These are phyloP conservation scores for Galagoides demidoff DNA, from an alignment of 2,797 vertebrate species.

Conservation along the genomic window DNA sequence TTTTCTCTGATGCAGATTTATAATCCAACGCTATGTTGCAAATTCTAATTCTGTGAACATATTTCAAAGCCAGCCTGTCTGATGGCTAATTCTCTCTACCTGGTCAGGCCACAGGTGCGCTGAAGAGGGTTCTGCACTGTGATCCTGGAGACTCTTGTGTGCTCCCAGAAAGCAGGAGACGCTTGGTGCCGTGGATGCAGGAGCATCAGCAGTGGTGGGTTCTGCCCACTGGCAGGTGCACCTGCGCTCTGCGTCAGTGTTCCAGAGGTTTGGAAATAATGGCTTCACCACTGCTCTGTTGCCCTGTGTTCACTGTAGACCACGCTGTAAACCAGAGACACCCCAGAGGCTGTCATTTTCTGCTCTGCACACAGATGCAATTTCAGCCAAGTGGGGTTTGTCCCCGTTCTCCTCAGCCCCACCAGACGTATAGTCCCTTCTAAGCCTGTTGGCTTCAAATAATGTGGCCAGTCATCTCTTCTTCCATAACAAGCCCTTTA, in stretches of 20 bases:
- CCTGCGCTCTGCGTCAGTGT: not conserved
- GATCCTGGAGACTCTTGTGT: not conserved
- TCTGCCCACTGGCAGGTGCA: not conserved
- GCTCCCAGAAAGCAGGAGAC: not conserved
- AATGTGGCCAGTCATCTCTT: fast-evolving
- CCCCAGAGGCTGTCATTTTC: not conserved
- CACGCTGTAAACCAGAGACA: no score
- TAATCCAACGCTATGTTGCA: not conserved
- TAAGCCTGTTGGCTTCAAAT: not conserved
- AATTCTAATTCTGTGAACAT: not conserved
- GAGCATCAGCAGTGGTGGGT: fast-evolving
- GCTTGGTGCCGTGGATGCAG: fast-evolving
- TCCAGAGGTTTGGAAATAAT: fast-evolving
- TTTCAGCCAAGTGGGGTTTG: not conserved
- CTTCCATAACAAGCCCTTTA: not conserved
- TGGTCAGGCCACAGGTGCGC: not conserved
- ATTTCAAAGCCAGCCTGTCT: not conserved
- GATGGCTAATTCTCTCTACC: not conserved
- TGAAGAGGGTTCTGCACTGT: not conserved
- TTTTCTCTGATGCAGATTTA: not conserved
- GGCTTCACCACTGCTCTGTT: not conserved
- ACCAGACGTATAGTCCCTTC: not conserved
- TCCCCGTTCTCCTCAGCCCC: not conserved
- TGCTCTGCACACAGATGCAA: no score
- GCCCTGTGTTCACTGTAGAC: not conserved